A percentile compares a stretch with the other conserved stretches of the same genome.
These are phyloP conservation scores for Amiota minor DNA, from an alignment of 2,888 invertebrate genomes.

Conservation along the genomic window DNA sequence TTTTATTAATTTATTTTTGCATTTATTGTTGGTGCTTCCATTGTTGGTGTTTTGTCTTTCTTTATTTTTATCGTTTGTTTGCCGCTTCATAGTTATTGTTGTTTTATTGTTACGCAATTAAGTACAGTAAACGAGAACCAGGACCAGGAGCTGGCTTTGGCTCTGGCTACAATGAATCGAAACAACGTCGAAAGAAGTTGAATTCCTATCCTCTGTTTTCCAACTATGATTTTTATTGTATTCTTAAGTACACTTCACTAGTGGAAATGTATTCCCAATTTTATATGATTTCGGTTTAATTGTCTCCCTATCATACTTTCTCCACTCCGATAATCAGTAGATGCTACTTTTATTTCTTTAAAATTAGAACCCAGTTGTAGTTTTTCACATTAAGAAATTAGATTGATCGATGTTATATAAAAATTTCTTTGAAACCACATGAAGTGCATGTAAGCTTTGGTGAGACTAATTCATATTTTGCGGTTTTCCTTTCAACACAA, in stretches of 20 bases:
- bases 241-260: background rate
- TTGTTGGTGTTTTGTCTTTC: background rate
- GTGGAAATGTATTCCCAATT: background rate
- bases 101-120: constrained; percentile 26
- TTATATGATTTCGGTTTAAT: background rate
- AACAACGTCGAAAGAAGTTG: too few species aligned
- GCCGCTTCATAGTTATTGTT: constrained; percentile 13
- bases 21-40: background rate
- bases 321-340: too few species aligned
- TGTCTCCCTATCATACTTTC: too few species aligned
- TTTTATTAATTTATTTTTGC: background rate
- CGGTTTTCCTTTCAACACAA: background rate
- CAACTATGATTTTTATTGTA: background rate
- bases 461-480: background rate
- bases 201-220: too few species aligned
- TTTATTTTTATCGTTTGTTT: background rate
- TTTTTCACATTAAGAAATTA: too few species aligned
- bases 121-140: background rate
- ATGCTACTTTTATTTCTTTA: too few species aligned
- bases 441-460: background rate
- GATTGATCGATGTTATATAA: too few species aligned
- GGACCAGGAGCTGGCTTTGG: too few species aligned
- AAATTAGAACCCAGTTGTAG: too few species aligned
- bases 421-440: background rate
- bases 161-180: too few species aligned